phyloP scores from a whole-genome alignment of 64 coral and sea anemone genomes.

The Trachythela sp. region DNA sequence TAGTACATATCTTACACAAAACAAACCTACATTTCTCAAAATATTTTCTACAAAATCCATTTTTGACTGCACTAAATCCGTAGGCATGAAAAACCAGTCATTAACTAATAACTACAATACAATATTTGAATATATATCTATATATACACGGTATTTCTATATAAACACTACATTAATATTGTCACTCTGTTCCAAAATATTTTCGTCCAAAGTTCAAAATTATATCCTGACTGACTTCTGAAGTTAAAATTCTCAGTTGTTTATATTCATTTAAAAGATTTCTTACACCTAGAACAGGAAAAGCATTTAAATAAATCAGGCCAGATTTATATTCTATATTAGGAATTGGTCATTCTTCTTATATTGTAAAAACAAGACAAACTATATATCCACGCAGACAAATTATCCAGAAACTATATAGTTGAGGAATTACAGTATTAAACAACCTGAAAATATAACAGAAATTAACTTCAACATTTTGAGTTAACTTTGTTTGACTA shows the following conservation, averaged over 20 bases:
- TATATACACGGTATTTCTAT: neutral
- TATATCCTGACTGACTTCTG: constrained; percentile 78
- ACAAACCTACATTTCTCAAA: no score
- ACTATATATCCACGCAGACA: no score
- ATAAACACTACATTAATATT: neutral
- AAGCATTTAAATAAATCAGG: neutral
- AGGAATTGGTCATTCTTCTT: no score
- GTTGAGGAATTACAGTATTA: no score
- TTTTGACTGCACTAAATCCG: neutral
- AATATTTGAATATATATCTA: neutral
- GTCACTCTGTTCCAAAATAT: constrained; percentile 96
- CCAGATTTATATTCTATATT: no score
- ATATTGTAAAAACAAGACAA: no score
- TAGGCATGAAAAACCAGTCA: neutral
- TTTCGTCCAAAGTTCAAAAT: constrained; percentile 84
- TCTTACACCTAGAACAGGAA: constrained; percentile 53
- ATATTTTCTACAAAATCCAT: neutral
- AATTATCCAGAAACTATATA: no score
- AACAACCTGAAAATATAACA: no score
- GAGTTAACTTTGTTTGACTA: no score
- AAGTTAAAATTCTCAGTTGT: constrained; percentile 76
- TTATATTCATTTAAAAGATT: constrained; percentile 65
- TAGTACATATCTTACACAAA: no score
- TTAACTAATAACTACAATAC: neutral
- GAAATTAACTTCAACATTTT: no score